Evolutionary conservation across 2,888 invertebrate genomes (phyloP).

Genomic region (Latrodectus hesperus): DNA sequence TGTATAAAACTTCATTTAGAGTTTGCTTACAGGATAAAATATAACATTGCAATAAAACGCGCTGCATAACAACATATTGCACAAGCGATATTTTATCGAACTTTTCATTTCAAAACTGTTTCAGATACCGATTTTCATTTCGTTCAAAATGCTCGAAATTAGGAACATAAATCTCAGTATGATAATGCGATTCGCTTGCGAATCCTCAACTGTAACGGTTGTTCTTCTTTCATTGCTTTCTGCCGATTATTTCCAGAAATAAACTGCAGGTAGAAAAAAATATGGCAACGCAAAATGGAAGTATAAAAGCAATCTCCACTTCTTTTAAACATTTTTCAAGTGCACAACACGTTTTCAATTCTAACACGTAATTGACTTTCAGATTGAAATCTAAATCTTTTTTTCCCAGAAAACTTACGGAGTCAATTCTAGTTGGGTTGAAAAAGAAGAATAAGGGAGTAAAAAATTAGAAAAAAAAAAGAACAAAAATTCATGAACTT

Average conservation of each 20-base stretch:
- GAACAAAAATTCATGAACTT: too few relatives aligned
- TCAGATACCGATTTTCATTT: not conserved
- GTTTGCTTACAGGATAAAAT: too few relatives aligned
- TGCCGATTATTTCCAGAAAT: not conserved
- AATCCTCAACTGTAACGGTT: too few relatives aligned
- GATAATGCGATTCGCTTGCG: not conserved
- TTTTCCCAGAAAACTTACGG: slow-evolving; percentile 3
- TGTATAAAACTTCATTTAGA: too few relatives aligned
- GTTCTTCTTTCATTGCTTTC: not conserved
- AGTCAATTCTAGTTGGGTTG: not conserved
- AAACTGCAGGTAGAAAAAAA: not conserved
- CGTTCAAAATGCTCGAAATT: not conserved
- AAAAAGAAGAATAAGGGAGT: not conserved
- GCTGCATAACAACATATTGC: too few relatives aligned
- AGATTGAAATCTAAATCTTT: slow-evolving; percentile 57
- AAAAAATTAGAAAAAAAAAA: not conserved
- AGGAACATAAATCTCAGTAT: not conserved
- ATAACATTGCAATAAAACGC: too few relatives aligned
- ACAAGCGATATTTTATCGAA: too few relatives aligned
- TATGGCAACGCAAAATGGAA: not conserved
- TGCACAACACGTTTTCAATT: slow-evolving; percentile 53
- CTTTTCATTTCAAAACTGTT: too few relatives aligned
- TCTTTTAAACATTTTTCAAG: slow-evolving; percentile 47
- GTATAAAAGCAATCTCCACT: slow-evolving; percentile 6
- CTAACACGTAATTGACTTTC: slow-evolving; percentile 61